phyloP scores from a whole-genome alignment of 2,797 vertebrate species.

The Cuniculus paca region DNA sequence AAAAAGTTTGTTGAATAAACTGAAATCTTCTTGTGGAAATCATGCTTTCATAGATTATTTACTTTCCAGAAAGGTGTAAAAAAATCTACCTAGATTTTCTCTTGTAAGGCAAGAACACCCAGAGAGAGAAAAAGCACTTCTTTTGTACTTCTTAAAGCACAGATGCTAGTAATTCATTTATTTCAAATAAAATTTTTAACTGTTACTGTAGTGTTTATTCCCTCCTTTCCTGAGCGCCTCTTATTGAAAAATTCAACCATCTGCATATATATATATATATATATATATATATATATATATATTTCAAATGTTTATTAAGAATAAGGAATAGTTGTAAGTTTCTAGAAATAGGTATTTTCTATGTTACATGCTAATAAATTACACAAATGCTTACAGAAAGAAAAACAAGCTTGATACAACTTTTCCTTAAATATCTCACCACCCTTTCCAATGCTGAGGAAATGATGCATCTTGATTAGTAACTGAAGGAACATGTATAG shows the following conservation, averaged over 20 bases:
- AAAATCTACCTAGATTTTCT: not conserved
- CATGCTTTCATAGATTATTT: not conserved
- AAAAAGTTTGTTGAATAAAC: not conserved
- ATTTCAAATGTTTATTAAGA: constrained; percentile 33
- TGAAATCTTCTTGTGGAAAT: not conserved
- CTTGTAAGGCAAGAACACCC: not conserved
- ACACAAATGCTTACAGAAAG: not conserved
- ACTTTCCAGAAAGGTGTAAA: not conserved
- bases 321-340: not conserved
- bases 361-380: not conserved
- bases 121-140: not conserved
- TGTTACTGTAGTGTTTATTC: not conserved
- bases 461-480: not conserved
- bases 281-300: not conserved
- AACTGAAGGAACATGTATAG: not conserved
- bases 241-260: constrained; percentile 1
- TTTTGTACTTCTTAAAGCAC: constrained; percentile 24
- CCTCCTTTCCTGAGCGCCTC: not conserved
- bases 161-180: not conserved
- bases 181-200: constrained; percentile 21
- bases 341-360: not conserved
- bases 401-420: not conserved
- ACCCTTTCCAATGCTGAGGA: not conserved
- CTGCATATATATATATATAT: not conserved
- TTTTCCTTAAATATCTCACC: not conserved